Evolutionary conservation across 2,797 vertebrate species (phyloP), one percentile per base, ranked within the genome.

Genomic region (Alectoris magna): DNA sequence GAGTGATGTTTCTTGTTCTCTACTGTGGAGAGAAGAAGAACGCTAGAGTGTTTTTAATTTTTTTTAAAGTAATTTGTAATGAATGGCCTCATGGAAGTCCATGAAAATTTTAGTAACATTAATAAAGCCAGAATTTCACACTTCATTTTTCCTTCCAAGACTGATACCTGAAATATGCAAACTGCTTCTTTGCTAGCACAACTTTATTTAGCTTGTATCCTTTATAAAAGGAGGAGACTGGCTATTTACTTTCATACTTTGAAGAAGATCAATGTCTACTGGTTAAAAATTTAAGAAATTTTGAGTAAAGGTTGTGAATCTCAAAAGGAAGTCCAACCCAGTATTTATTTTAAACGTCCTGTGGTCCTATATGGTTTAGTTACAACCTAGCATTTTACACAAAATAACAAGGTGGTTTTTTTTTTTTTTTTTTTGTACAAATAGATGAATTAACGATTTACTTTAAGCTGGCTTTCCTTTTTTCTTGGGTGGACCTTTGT

Each of bases 401-500:
- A 97, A 96, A 91, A 60, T 62, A 83, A 91, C n/a, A 96, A 79
- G 75, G 39, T 41, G 13, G 39, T 9, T 11, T 11, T 16, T 43
- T 43, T 12, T 34, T 34, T 34, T 34, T 34, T 94, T 27, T 51
- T 96, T 36, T 62, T 96, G 31, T 95, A 97, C 95, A 97, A 97
- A 96, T 90, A 96, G 34, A 88, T 83, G 41, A 84, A 64, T 75
- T 90, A 95, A 44, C 84, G 71, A 75, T 11, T 58, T 34, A 8
- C 22, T 67, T 97, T 96, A 98, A 85, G 82, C 93, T 58, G 96
- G 97, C 82, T 97, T 98, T 96, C 97, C 97, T 94, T 97, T 98
- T 96, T 98, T 98, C 97, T 98, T 99, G 53, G 97, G 91, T 76
- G 97, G 98, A 64, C 98, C 97, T 97, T 98, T 98, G 80, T 97